These are phyloP conservation scores for Calliopsis andreniformis DNA, from an alignment of 1,140 invertebrate species.

Conservation along the genomic window DNA sequence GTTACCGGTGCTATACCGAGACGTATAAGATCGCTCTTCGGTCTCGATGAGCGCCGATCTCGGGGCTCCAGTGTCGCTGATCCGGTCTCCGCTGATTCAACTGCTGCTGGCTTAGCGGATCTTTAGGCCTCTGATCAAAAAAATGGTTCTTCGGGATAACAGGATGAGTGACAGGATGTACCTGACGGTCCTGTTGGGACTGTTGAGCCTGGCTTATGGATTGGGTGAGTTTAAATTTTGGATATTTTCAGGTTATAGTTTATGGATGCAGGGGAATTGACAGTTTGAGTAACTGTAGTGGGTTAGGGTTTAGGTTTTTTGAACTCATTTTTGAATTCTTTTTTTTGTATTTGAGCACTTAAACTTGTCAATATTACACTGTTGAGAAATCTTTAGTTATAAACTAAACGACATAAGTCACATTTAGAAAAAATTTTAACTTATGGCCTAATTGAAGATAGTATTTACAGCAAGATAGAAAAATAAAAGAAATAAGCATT, in stretches of 20 bases:
- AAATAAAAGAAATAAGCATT: no score
- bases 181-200: constrained; percentile 64
- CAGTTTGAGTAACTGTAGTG: no score
- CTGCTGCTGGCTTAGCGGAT: constrained; percentile 2
- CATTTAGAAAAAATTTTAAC: no score
- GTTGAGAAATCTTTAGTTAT: no score
- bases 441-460: no score
- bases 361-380: no score
- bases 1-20: constrained; percentile 1
- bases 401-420: no score
- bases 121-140: neutral
- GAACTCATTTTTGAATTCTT: no score
- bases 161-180: constrained; percentile 40
- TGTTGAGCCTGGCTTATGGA: constrained; percentile 63
- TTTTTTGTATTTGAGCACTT: no score
- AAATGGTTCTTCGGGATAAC: neutral
- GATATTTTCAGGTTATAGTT: neutral
- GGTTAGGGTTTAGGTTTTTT: no score
- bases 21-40: constrained; percentile 9
- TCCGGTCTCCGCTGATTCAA: neutral
- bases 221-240: constrained; percentile 64
- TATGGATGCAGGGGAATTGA: no score
- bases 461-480: no score
- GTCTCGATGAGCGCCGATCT: constrained; percentile 51
- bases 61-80: constrained; percentile 6